Evolutionary conservation across 2,113 vertebrate species (phyloP).

Genomic region (Chrysemys picta): DNA sequence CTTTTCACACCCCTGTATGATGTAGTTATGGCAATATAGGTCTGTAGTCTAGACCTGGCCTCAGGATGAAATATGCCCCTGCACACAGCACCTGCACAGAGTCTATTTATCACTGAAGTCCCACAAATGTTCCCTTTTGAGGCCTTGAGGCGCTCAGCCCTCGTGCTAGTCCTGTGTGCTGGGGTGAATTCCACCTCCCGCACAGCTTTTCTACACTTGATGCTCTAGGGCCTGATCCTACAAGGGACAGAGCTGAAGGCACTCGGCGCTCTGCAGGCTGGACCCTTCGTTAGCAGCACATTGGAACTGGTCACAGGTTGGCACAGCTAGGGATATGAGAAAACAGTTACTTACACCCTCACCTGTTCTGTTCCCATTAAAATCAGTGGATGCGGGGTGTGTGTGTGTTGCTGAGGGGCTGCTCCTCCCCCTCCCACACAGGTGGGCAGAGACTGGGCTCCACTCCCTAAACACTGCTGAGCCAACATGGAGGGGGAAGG

Average conservation of each 20-base stretch:
- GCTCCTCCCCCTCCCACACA: no score
- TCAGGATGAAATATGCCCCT: neutral
- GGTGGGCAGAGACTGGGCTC: neutral
- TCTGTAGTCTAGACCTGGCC: neutral
- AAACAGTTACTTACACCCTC: rapidly evolving
- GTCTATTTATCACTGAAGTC: neutral
- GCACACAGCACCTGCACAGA: neutral
- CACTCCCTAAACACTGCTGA: neutral
- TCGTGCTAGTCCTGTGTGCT: rapidly evolving
- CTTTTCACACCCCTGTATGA: neutral
- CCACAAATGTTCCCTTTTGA: neutral
- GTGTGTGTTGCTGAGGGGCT: neutral
- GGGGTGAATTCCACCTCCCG: neutral
- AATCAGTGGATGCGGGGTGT: neutral
- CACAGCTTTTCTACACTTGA: neutral
- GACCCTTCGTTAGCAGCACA: rapidly evolving
- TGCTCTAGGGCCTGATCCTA: neutral
- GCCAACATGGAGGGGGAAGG: neutral
- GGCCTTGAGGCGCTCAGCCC: neutral
- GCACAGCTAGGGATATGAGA: rapidly evolving
- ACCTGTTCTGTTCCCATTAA: neutral
- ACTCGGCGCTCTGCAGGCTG: rapidly evolving
- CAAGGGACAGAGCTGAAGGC: neutral
- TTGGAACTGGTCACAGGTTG: rapidly evolving
- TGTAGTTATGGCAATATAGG: neutral